These are phyloP conservation scores for Anthonomus grandis DNA, from an alignment of 1,140 invertebrate species.

Conservation along the genomic window DNA sequence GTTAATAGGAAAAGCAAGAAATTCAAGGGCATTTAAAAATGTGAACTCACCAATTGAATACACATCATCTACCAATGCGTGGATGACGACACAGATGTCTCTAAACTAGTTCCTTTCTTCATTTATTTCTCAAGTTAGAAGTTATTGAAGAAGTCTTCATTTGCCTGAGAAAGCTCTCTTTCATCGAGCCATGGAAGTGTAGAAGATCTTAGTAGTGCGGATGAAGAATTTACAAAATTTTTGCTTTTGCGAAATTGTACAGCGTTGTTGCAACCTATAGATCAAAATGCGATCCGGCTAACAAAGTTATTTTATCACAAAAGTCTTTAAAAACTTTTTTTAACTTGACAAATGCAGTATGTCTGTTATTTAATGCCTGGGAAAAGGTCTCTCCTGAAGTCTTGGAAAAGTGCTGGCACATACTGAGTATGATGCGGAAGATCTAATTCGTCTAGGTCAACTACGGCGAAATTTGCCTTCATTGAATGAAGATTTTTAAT, in stretches of 20 bases:
- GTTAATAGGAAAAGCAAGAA: not conserved
- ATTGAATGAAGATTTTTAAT: slow-evolving; percentile 13
- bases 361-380: slow-evolving; percentile 18
- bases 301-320: slow-evolving; percentile 12
- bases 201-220: slow-evolving; percentile 5
- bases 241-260: slow-evolving; percentile 5
- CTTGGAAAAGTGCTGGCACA: slow-evolving; percentile 20
- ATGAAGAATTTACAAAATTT: slow-evolving; percentile 10
- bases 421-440: slow-evolving; percentile 18
- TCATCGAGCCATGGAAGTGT: slow-evolving; percentile 5
- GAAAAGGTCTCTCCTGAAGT: slow-evolving; percentile 16
- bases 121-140: slow-evolving; percentile 3
- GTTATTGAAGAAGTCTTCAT: slow-evolving; percentile 1
- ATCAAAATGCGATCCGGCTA: not conserved
- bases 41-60: no score
- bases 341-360: slow-evolving; percentile 10
- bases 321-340: slow-evolving; percentile 11
- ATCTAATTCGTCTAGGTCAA: slow-evolving; percentile 16
- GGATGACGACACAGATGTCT: not conserved
- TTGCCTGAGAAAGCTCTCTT: slow-evolving; percentile 1
- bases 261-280: not conserved
- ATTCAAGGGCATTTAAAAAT: no score
- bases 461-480: slow-evolving; percentile 13
- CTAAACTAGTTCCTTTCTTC: not conserved
- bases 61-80: not conserved